Base-by-base conservation (phyloP, 2,888 invertebrate species). In the Carcina quercana region DNA sequence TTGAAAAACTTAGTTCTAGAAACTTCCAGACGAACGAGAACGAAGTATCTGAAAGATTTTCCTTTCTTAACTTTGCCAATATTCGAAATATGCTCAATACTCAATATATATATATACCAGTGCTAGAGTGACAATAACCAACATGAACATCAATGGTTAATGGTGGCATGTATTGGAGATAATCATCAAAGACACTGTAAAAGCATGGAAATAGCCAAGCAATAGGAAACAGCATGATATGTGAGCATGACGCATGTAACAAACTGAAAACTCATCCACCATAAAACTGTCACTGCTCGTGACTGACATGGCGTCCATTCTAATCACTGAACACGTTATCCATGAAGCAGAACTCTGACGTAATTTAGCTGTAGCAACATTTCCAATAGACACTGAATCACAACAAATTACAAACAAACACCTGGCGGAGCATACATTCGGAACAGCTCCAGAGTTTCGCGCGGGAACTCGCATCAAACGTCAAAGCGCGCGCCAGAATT, bases 361-460 rank as follows among this genome's bases (percentile, higher is more conserved):
- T 17, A 28, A 15, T 11, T 5, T 20, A 34, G 24, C 32, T 28
- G 25, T 14, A 33, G 22, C 13, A 14, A 19, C 32, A 25, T 32
- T 24, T 26, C 17, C 17, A 30, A 33, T 34, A 36, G 25, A 15
- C 12, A 34, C 34, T 21, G 12, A n/a, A n/a, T n/a, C 14, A 28
- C 22, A 24, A 34, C 25, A 25, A 13, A 38, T n/a, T 40, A 41
- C 34, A 34, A 26, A 40, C 32, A 35, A 30, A 36, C 40, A 42
- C 36, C 48, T 52, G 46, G 33, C 22, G 42, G 25, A 22, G 32
- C 5, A 20, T 49, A 40, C 32, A 44, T 35, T 43, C 50, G 53
- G 60, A 64, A 54, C 35, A 33, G n/a, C 56, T 65, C 60, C 57
- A 56, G 55, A 44, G 40, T 15, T 33, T 34, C 42, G 31, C 45